Conservation (phyloP, 2,113 vertebrate genomes). For the Myiagra hebetior region DNA sequence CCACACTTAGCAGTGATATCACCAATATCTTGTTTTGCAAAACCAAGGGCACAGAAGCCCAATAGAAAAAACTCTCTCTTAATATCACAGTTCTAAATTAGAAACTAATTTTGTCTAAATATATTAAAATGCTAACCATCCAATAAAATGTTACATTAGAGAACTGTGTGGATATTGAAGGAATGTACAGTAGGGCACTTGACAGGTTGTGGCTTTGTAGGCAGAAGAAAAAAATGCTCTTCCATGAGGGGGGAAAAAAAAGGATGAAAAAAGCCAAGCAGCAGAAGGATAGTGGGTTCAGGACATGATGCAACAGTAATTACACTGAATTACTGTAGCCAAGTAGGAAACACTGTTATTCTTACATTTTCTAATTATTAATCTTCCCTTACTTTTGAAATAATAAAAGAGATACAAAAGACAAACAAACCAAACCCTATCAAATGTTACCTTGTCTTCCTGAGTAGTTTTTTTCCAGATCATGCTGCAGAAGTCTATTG, state of each 20-base stretch:
- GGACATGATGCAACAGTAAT: background rate
- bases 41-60: background rate
- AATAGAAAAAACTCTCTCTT: background rate
- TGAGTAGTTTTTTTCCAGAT: conserved; percentile 75
- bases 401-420: background rate
- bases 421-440: background rate
- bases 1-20: background rate
- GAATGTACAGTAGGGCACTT: fast-evolving
- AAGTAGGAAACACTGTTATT: background rate
- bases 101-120: background rate
- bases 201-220: background rate
- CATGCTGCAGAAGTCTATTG: conserved; percentile 74
- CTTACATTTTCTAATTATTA: background rate
- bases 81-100: background rate
- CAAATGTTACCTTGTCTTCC: conserved; percentile 72
- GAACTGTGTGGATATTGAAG: background rate
- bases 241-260: background rate
- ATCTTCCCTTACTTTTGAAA: background rate
- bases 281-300: fast-evolving
- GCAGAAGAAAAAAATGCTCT: background rate
- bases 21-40: background rate
- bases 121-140: background rate
- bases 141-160: background rate
- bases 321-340: background rate
- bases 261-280: background rate